A percentile compares a stretch with the other conserved stretches of the same genome.
These are phyloP conservation scores for Pelvicachromis taeniatus DNA, from an alignment of 2,113 vertebrate species.

Conservation along the genomic window DNA sequence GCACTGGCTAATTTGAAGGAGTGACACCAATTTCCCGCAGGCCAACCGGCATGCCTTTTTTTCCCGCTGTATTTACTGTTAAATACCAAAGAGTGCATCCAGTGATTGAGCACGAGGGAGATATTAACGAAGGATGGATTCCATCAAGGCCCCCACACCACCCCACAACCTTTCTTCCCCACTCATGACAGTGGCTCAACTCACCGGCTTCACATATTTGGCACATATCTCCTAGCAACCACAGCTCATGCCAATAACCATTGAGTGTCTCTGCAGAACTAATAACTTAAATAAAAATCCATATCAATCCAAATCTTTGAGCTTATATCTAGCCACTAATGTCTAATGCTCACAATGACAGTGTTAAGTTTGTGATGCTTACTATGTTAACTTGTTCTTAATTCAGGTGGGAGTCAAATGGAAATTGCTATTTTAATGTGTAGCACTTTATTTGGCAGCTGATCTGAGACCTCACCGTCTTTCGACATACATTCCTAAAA, in stretches of 20 bases:
- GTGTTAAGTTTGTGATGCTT: background rate
- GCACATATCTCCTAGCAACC: constrained; percentile 47
- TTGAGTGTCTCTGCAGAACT: background rate
- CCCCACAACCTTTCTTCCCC: background rate
- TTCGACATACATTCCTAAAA: too few relatives aligned
- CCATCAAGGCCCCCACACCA: background rate
- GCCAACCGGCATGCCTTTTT: constrained; percentile 30
- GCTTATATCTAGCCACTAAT: background rate
- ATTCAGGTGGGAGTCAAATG: background rate
- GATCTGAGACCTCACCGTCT: background rate
- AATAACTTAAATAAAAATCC: background rate
- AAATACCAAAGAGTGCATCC: constrained; percentile 50
- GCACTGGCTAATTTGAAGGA: constrained; percentile 65
- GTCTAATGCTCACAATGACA: background rate
- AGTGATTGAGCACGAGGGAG: constrained; percentile 7
- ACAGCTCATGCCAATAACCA: background rate
- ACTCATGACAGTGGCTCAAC: background rate
- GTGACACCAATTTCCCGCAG: constrained; percentile 75
- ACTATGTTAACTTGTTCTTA: background rate
- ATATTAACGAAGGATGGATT: constrained; percentile 48
- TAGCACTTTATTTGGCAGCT: background rate
- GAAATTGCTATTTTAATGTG: background rate
- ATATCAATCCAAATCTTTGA: background rate
- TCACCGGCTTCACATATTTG: background rate
- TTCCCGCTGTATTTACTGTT: constrained; percentile 60